Evolutionary conservation across 2,888 invertebrate genomes (phyloP).

Genomic region (Tenthredo livida): DNA sequence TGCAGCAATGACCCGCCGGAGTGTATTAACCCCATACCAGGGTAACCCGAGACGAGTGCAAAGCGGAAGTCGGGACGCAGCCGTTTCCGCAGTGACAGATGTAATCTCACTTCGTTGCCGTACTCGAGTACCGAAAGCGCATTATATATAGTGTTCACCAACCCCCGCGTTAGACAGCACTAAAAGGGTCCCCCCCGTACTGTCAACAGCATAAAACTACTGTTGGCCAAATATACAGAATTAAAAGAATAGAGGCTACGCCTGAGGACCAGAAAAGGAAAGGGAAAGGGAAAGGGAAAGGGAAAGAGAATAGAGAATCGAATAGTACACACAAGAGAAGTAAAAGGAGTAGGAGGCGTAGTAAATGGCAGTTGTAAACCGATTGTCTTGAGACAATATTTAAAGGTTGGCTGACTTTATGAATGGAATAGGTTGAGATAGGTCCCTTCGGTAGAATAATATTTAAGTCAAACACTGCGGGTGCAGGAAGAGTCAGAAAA

Average conservation of each 20-base stretch:
- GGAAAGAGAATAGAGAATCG: not conserved
- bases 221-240: constrained; percentile 66
- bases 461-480: constrained; percentile 67
- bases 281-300: not conserved
- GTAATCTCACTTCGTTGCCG: constrained; percentile 68
- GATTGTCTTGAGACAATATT: constrained; percentile 71
- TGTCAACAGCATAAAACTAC: constrained; percentile 66
- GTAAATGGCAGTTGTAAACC: constrained; percentile 58
- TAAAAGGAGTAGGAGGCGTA: not conserved
- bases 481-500: constrained; percentile 56
- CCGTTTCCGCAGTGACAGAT: constrained; percentile 76
- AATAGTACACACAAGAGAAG: not conserved
- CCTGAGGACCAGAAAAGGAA: not conserved
- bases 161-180: constrained; percentile 37
- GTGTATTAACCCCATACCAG: constrained; percentile 54
- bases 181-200: constrained; percentile 63
- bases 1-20: constrained; percentile 41
- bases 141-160: constrained; percentile 34
- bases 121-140: constrained; percentile 41
- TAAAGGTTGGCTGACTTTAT: constrained; percentile 61
- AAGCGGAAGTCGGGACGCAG: constrained; percentile 68
- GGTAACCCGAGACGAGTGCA: constrained; percentile 67
- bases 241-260: constrained; percentile 57
- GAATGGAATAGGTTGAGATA: constrained; percentile 61
- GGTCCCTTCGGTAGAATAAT: constrained; percentile 66